Evolutionary conservation across 1,140 invertebrate species (phyloP), one percentile per base, ranked within the genome.

Genomic region (Euura saliciscinereae): DNA sequence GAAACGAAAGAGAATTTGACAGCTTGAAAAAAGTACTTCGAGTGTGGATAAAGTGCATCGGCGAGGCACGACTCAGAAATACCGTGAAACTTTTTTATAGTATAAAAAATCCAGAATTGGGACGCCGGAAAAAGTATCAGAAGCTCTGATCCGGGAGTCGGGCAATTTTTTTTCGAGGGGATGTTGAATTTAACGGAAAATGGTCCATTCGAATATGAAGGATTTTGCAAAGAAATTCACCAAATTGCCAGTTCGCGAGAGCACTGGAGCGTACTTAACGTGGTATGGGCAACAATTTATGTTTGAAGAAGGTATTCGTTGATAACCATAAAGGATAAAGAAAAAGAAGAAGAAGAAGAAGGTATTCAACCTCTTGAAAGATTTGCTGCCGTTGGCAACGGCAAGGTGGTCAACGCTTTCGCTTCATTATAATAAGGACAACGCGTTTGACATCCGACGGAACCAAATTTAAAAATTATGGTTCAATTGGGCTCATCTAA

Each of bases 1-100:
- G 43, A 51, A 51, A 45, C 46, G 45, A 28, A 28, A 28, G 28
- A 28, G 28, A 28, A 28, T 28, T 28, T 28, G 28, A 28, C 28
- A 73, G 44, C 68, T 2, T 45, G 51, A 44, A 78, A 73, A 7
- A 67, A 44, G 5, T 68, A n/a, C 43, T n/a, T 68, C n/a, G 6
- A 46, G 3, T 66, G 45, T 44, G 43, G 6, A 69, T n/a, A 59
- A 59, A 59, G 51, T 59, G 51, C 51, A 59, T 11, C 51, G 51
- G 13, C 3, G 51, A 59, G 51, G 51, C 10, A 59, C 28, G 28
- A 1, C 51, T 8, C 10, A 8, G 51, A 59, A 59, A 59, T 11
- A 59, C 51, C 8, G 3, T 59, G 51, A 59, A 4, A 6, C 6
- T 59, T 59, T 59, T 59, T 59, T n/a, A 59, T 28, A 59, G 51